A percentile compares a stretch with the other conserved stretches of the same genome.
Conservation (phyloP, 1,140 invertebrate genomes). For the Diuraphis noxia region DNA sequence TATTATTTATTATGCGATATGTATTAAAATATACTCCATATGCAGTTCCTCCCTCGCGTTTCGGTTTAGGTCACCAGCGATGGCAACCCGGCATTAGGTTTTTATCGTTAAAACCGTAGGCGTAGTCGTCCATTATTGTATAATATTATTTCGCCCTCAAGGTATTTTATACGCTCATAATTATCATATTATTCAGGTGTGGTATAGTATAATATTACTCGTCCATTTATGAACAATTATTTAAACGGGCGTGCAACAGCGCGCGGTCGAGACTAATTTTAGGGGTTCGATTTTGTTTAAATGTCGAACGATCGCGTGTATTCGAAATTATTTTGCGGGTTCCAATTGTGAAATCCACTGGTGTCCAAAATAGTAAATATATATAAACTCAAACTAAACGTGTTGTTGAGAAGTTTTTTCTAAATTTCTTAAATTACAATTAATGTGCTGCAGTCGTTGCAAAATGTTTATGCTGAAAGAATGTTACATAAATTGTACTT, state of each 20-base stretch:
- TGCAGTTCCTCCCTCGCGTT: neutral
- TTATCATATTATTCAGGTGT: neutral
- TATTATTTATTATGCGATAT: neutral
- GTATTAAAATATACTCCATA: neutral
- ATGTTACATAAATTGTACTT: no score
- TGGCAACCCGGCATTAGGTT: neutral
- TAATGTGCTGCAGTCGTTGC: no score
- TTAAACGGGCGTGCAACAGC: neutral
- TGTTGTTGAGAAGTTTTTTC: neutral
- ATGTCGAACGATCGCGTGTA: neutral
- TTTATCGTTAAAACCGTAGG: neutral
- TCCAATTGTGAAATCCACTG: neutral
- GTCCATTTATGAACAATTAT: neutral
- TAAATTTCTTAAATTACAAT: no score
- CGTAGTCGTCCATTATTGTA: neutral
- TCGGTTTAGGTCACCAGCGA: neutral
- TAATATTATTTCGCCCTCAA: neutral
- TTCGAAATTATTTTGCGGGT: neutral
- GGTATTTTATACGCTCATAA: neutral
- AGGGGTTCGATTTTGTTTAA: neutral
- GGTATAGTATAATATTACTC: neutral
- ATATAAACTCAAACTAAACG: neutral
- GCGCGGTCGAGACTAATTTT: neutral
- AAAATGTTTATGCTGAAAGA: no score
- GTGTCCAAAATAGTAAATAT: neutral